Base-by-base conservation (phyloP, 2,113 vertebrate species). In the Mesembrinibis cayennensis region DNA sequence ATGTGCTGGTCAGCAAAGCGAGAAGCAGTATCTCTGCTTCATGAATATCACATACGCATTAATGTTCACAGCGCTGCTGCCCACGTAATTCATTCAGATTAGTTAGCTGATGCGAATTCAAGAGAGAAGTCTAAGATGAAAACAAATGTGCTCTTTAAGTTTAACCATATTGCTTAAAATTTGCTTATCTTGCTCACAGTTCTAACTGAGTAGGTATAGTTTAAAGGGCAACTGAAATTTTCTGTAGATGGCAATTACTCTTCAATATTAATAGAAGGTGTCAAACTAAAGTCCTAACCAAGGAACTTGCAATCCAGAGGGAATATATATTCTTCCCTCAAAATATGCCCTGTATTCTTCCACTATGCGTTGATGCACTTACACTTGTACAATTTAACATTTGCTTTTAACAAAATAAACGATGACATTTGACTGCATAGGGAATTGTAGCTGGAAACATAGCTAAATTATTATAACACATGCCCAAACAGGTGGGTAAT, bases 141-240 rank as follows among this genome's bases (percentile, higher is more conserved):
- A 97, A 88, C 72, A 93, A 95, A 93, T 89, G 69, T 45, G 81
- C 47, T 90, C 67, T 95, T 86, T 87, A 85, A 88, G 62, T 91
- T 90, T 90, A 83, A 87, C 78, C 38, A 36, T 15, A 27, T 56
- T 74, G 65, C 86, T 95, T 95, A 89, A 89, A 91, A 82, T 80
- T 71, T 87, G 67, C 84, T 91, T 95, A 30, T 95, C 73, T 92
- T 93, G 62, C 77, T 84, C 69, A 32, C 27, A n/a, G 71, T 96
- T 70, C 82, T 77, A n/a, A 81, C 72, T 63, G 25, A 91, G 73
- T 40, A 52, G 19, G 32, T 77, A 44, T 4, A 85, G 38, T 87
- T 77, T 63, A 95, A 97, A 96, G 91, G 85, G 65, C 73, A 87
- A 50, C 62, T 21, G 72, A 50, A 92, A 62, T 73, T 87, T 72